A percentile compares a stretch with the other conserved stretches of the same genome.
Conservation (phyloP, 64 coral and sea anemone species). For the Anthopleura sola region DNA sequence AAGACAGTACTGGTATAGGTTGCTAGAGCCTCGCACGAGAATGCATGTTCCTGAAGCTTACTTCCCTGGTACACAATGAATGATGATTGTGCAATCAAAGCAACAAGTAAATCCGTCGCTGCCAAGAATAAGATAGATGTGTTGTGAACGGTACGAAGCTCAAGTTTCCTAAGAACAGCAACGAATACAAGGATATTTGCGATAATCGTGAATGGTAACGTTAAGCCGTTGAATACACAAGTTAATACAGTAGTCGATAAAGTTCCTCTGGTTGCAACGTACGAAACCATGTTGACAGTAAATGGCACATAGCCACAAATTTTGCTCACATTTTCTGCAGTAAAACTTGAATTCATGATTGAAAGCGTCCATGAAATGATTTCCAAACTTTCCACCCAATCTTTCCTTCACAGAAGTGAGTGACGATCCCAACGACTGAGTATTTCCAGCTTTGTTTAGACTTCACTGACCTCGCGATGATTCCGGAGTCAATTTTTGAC, state of each 20-base stretch:
- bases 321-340: neutral
- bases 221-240: conserved; percentile 56
- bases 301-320: conserved; percentile 37
- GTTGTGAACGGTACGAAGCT: conserved; percentile 63
- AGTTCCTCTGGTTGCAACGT: conserved; percentile 18
- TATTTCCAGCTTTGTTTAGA: conserved; percentile 3
- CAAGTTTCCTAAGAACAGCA: conserved; percentile 63
- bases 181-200: conserved; percentile 68
- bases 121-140: conserved; percentile 73
- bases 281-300: conserved; percentile 48
- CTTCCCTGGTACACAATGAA: conserved; percentile 64
- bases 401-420: neutral
- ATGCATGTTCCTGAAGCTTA: conserved; percentile 27
- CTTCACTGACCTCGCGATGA: neutral
- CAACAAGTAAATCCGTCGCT: conserved; percentile 49
- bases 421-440: neutral
- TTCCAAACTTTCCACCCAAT: neutral
- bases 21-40: conserved; percentile 48
- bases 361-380: neutral
- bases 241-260: conserved; percentile 49
- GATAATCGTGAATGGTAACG: conserved; percentile 42
- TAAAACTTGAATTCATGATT: neutral
- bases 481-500: neutral
- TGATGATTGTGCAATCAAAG: conserved; percentile 33
- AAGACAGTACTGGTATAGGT: conserved; percentile 56